Evolutionary conservation across 2,888 invertebrate species (phyloP).

Genomic region (Synanthedon formicaeformis): DNA sequence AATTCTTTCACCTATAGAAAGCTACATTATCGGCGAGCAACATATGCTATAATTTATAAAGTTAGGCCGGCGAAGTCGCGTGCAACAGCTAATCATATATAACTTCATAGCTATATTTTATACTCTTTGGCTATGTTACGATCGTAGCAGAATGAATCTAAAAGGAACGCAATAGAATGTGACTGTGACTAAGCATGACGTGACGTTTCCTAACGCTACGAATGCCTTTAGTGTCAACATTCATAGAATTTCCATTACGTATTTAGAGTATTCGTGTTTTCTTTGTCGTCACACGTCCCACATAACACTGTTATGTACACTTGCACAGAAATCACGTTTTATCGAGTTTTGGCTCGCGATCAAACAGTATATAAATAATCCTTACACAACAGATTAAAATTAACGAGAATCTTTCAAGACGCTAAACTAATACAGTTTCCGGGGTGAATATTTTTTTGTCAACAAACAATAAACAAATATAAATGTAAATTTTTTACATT

Average conservation of each 20-base stretch:
- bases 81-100: too few relatives aligned
- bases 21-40: too few relatives aligned
- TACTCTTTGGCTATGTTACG: too few relatives aligned
- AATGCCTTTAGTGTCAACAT: neutral
- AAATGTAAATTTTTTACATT: too few relatives aligned
- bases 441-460: neutral
- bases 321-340: slow-evolving; percentile 43
- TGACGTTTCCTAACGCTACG: neutral
- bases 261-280: slow-evolving; percentile 26
- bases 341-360: slow-evolving; percentile 45
- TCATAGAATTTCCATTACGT: slow-evolving; percentile 12
- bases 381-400: slow-evolving; percentile 1
- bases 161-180: neutral
- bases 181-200: neutral
- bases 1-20: too few relatives aligned
- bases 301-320: slow-evolving; percentile 35
- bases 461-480: too few relatives aligned
- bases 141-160: neutral
- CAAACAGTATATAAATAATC: slow-evolving; percentile 11
- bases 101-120: too few relatives aligned
- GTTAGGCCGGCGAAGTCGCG: too few relatives aligned
- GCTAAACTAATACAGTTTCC: neutral
- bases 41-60: too few relatives aligned
- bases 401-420: neutral
- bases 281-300: slow-evolving; percentile 35